Base-by-base conservation (phyloP, 2,797 vertebrate species). In the Cuniculus paca region DNA sequence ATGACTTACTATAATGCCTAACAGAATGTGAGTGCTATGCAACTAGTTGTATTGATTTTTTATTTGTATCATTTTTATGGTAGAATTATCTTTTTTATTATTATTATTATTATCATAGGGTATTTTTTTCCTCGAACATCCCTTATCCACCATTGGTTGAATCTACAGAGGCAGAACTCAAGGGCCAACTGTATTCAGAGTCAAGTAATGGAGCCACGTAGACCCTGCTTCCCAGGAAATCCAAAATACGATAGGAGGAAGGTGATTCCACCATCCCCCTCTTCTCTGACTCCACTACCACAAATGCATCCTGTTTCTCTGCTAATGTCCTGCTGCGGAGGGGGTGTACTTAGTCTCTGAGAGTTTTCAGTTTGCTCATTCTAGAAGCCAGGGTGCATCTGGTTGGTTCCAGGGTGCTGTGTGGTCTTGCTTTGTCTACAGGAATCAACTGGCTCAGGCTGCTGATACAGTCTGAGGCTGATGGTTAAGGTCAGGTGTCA, bases 191-290 rank as follows among this genome's bases (percentile, higher is more conserved):
- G 39, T 34, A 12, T 28, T 36, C 4, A 19, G 60, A 74, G 45
- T 54, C 70, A 48, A 54, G 63, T 2, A 7, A 48, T 50, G 8
- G 45, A 39, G 52, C 79, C 36, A 68, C 28, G 14, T 34, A 75
- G 24, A 12, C 45, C 75, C 74, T 52, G n/a, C 42, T 22, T 56
- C 39, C 0, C 39, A 70, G 28, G 24, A 17, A 34, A 4, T 50
- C 60, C 70, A 7, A 6, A 65, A 50, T 20, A 54, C 72, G 42
- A 24, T 19, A 14, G 28, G 1, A 36, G 26, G 2, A 7, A 16
- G 4, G 36, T 1, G 0, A 61, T 0, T 2, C 20, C 80, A 19
- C 48, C 6, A 5, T 0, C 8, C 1, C 28, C 36, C 28, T 42
- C 36, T 50, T 31, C 63, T 56, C 12, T 39, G 5, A 39, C 26